Conservation (phyloP, 2,797 vertebrate genomes). For the Pangasius macronema region DNA sequence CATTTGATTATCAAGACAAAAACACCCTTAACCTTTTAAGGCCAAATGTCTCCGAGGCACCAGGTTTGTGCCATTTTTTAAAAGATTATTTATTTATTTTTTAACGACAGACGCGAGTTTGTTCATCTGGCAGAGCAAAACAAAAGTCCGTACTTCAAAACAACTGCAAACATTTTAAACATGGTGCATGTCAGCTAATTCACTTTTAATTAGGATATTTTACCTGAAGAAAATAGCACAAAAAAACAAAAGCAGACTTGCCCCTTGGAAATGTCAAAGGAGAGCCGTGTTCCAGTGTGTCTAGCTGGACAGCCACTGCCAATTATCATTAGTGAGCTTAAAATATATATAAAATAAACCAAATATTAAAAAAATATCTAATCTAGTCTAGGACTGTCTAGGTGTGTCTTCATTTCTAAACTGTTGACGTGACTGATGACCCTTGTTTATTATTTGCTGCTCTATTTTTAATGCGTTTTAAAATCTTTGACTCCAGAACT, state of each 20-base stretch:
- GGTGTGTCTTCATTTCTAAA: background rate
- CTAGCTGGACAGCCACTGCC: background rate
- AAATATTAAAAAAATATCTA: background rate
- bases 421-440: background rate
- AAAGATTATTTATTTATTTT: background rate
- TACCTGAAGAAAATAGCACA: background rate
- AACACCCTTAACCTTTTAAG: slow-evolving; percentile 1
- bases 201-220: slow-evolving; percentile 3
- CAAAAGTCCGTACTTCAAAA: background rate
- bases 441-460: background rate
- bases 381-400: too few relatives aligned
- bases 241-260: background rate
- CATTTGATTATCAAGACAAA: background rate
- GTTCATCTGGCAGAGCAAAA: slow-evolving; percentile 1
- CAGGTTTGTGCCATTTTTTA: background rate
- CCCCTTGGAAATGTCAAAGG: background rate
- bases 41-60: background rate
- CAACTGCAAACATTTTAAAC: background rate
- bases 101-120: background rate
- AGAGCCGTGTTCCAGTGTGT: background rate
- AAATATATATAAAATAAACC: too few relatives aligned
- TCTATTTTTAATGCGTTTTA: background rate
- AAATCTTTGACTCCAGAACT: background rate
- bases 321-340: background rate
- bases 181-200: background rate